A percentile compares a stretch with the other conserved stretches of the same genome.
Conservation (phyloP, 2,113 vertebrate species). For the Hassar affinis region DNA sequence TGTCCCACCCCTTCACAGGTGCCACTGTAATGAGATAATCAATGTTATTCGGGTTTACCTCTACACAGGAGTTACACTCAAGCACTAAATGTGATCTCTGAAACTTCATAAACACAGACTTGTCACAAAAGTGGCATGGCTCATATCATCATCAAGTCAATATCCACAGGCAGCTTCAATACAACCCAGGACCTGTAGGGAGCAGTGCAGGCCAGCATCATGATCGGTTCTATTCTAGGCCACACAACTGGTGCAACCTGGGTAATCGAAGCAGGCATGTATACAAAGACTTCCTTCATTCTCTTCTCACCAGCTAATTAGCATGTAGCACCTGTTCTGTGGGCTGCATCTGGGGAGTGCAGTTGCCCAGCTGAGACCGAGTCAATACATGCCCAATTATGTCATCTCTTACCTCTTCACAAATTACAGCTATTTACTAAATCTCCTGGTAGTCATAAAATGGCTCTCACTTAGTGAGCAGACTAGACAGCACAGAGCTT, state of each 20-base stretch:
- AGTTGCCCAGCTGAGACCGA: conserved; percentile 18
- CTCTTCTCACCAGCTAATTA: conserved; percentile 64
- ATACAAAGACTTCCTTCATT: conserved; percentile 69
- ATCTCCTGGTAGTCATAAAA: conserved; percentile 5
- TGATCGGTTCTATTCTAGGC: neutral
- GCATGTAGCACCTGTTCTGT: conserved; percentile 68
- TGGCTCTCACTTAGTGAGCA: neutral
- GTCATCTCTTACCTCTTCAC: conserved; percentile 55
- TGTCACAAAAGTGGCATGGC: neutral
- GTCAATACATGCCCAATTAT: conserved; percentile 61
- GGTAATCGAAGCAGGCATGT: conserved; percentile 20
- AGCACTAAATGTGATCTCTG: neutral
- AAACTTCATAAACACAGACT: neutral
- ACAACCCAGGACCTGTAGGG: conserved; percentile 60
- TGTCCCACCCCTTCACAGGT: no score
- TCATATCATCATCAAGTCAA: neutral
- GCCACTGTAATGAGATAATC: no score
- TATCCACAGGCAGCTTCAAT: conserved; percentile 1
- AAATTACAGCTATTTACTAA: conserved; percentile 34
- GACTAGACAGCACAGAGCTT: neutral
- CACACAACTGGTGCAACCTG: neutral
- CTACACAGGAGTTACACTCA: neutral
- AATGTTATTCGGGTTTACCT: no score
- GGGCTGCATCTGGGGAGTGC: conserved; percentile 32
- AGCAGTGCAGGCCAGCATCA: conserved; percentile 56